Conservation (phyloP, 2,797 vertebrate species). For the Cuculus canorus region DNA sequence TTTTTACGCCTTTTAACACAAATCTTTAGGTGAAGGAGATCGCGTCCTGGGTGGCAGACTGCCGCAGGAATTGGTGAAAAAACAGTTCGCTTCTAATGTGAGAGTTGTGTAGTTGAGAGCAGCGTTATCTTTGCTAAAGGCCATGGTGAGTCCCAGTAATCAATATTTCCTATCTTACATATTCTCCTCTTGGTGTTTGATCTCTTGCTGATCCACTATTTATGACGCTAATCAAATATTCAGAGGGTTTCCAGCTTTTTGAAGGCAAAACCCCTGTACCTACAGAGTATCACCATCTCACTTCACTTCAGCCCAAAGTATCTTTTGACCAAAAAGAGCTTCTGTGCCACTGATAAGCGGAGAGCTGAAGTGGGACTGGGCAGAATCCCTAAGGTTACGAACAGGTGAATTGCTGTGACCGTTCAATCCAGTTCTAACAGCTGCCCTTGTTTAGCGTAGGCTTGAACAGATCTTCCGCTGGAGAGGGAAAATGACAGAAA, state of each 20-base stretch:
- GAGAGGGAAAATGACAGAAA: accelerated
- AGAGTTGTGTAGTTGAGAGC: background rate
- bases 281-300: background rate
- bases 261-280: background rate
- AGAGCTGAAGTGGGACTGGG: background rate
- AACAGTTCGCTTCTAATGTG: background rate
- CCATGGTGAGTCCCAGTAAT: background rate
- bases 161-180: background rate
- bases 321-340: background rate
- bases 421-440: background rate
- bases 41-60: background rate
- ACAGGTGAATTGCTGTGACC: background rate
- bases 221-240: background rate
- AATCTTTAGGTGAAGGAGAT: background rate
- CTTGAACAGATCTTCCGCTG: background rate
- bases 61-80: background rate
- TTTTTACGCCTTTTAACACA: background rate
- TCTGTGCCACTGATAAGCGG: background rate
- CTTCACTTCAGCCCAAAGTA: background rate
- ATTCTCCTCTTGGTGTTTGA: background rate
- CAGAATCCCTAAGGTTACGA: background rate
- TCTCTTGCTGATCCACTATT: background rate
- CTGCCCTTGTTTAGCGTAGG: background rate
- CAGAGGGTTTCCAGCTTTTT: background rate
- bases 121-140: background rate